A percentile compares a stretch with the other conserved stretches of the same genome.
Evolutionary conservation across 2,888 invertebrate genomes (phyloP).

Genomic region (Phyllotreta striolata): DNA sequence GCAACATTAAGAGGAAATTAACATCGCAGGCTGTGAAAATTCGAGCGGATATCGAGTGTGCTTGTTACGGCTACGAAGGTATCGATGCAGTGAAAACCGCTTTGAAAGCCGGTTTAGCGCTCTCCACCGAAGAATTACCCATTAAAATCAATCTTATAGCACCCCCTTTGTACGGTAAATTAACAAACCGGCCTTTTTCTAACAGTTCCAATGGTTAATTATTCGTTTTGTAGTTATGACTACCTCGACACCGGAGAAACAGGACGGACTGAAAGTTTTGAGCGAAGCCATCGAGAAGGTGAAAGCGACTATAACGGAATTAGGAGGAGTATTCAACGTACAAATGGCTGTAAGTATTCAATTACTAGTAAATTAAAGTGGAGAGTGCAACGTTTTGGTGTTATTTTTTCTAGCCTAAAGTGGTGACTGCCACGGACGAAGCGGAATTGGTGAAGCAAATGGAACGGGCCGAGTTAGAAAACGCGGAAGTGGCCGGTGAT

Average conservation of each 20-base stretch:
- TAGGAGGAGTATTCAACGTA: slow-evolving; percentile 92
- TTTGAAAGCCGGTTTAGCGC: slow-evolving; percentile 85
- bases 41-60: slow-evolving; percentile 90
- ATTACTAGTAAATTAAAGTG: slow-evolving; percentile 8
- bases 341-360: slow-evolving; percentile 76
- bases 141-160: slow-evolving; percentile 99
- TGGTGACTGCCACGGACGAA: slow-evolving; percentile 98
- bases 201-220: not conserved
- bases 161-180: slow-evolving; percentile 83
- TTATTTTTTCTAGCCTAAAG: slow-evolving; percentile 73
- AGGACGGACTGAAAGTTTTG: slow-evolving; percentile 89
- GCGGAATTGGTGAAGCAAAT: slow-evolving; percentile 93
- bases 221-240: slow-evolving; percentile 81
- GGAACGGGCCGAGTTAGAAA: slow-evolving; percentile 93
- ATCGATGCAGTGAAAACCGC: slow-evolving; percentile 98
- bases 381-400: not conserved
- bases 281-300: slow-evolving; percentile 91
- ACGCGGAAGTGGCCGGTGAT: slow-evolving; percentile 92
- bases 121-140: slow-evolving; percentile 92
- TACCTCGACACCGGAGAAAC: slow-evolving; percentile 95
- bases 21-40: slow-evolving; percentile 98
- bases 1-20: slow-evolving; percentile 94
- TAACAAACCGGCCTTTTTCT: not conserved
- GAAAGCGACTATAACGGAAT: slow-evolving; percentile 78
- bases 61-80: slow-evolving; percentile 97